Evolutionary conservation across 2,113 vertebrate genomes (phyloP).

Genomic region (Muntiacus reevesi): DNA sequence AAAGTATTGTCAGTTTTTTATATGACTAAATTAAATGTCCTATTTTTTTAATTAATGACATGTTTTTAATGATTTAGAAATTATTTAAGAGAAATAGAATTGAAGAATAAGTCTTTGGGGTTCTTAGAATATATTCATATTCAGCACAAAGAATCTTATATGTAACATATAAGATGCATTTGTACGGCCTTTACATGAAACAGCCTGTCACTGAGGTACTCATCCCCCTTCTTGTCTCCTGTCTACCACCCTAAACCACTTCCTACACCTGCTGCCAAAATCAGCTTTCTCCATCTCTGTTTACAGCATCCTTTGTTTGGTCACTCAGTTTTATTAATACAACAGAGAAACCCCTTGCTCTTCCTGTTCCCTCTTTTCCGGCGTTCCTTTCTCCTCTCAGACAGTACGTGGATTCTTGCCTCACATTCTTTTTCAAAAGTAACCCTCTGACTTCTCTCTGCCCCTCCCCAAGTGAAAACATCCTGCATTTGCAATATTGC

Average conservation of each 20-base stretch:
- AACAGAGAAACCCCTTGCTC: neutral
- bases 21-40: neutral
- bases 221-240: neutral
- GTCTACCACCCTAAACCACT: neutral
- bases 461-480: neutral
- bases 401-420: neutral
- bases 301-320: neutral
- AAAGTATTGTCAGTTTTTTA: neutral
- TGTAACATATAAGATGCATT: neutral
- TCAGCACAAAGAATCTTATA: neutral
- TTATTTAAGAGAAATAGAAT: neutral
- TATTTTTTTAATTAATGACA: neutral
- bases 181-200: neutral
- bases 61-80: conserved; percentile 30
- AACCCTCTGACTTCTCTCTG: neutral
- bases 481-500: neutral
- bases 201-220: neutral
- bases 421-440: neutral
- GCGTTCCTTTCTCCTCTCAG: neutral
- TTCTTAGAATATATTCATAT: neutral
- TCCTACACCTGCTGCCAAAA: neutral
- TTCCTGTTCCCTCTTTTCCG: neutral
- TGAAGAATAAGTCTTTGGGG: neutral
- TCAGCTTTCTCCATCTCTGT: neutral
- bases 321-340: neutral